phyloP scores from a whole-genome alignment of 2,797 vertebrate genomes.

The Holocentrus rufus region DNA sequence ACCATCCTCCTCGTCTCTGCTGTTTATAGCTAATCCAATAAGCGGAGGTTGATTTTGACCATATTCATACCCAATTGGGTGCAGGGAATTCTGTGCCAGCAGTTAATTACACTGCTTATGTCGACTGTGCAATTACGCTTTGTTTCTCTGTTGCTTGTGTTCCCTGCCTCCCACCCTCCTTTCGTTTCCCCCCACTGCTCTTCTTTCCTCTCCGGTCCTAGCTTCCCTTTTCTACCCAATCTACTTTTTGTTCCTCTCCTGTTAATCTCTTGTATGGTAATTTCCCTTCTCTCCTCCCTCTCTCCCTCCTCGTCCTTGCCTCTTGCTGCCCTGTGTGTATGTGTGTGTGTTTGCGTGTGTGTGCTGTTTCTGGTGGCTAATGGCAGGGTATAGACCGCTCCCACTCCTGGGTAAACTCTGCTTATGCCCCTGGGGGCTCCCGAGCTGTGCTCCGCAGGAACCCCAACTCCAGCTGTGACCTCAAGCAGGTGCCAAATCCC shows the following conservation, averaged over 20 bases:
- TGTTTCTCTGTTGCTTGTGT: slow-evolving; percentile 54
- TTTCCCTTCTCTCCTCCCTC: slow-evolving; percentile 50
- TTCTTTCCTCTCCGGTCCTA: slow-evolving; percentile 30
- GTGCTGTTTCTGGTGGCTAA: slow-evolving; percentile 73
- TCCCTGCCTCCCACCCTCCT: slow-evolving; percentile 29
- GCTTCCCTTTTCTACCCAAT: slow-evolving; percentile 37
- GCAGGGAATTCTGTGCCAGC: slow-evolving; percentile 42
- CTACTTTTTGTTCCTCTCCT: no score
- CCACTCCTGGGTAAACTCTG: slow-evolving; percentile 97
- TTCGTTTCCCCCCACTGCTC: slow-evolving; percentile 21
- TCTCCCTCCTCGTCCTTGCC: slow-evolving; percentile 61
- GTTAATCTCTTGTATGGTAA: slow-evolving; percentile 50
- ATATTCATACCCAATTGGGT: not conserved
- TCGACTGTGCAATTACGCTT: slow-evolving; percentile 47
- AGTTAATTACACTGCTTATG: slow-evolving; percentile 51
- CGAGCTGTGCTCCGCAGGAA: slow-evolving; percentile 91
- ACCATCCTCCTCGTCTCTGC: slow-evolving; percentile 6
- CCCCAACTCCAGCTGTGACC: slow-evolving; percentile 90
- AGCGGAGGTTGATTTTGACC: slow-evolving; percentile 31
- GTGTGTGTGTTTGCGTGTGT: slow-evolving; percentile 62
- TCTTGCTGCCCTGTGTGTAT: slow-evolving; percentile 65
- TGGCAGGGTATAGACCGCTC: slow-evolving; percentile 94
- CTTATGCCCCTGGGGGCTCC: slow-evolving; percentile 92
- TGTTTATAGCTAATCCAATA: slow-evolving; percentile 51
- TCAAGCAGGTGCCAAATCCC: slow-evolving; percentile 90